A percentile compares a stretch with the other conserved stretches of the same genome.
Evolutionary conservation across 1,140 invertebrate species (phyloP).

Genomic region (Ruditapes philippinarum): DNA sequence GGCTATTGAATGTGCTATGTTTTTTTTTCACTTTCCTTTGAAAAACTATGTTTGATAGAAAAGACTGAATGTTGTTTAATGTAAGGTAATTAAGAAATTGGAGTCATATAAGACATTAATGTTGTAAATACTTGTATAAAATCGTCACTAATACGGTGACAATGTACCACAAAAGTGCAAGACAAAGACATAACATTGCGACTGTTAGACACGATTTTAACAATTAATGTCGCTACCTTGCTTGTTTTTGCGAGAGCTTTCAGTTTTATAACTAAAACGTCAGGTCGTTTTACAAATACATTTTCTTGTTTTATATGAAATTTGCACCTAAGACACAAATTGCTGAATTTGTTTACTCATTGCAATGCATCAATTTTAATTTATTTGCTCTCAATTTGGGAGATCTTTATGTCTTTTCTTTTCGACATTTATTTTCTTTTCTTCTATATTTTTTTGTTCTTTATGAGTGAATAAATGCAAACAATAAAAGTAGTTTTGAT

Average conservation of each 20-base stretch:
- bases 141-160: conserved; percentile 17
- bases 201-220: neutral
- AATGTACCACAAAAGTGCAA: conserved; percentile 13
- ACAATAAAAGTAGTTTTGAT: no score
- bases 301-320: conserved; percentile 1
- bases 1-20: neutral
- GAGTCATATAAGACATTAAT: conserved; percentile 30
- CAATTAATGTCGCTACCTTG: conserved; percentile 11
- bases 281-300: conserved; percentile 28
- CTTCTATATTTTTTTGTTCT: no score
- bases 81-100: conserved; percentile 18
- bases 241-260: conserved; percentile 17
- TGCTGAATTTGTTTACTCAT: conserved; percentile 35
- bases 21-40: conserved; percentile 27
- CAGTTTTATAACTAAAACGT: conserved; percentile 2
- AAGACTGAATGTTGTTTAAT: conserved; percentile 41
- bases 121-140: conserved; percentile 51
- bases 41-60: conserved; percentile 40
- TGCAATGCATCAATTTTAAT: conserved; percentile 39
- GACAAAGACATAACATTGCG: neutral
- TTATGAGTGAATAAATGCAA: no score
- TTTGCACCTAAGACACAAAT: conserved; percentile 36
- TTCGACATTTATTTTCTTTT: no score
- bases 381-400: neutral
- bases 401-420: neutral